Percentiles rank a stretch among this genome's conserved stretches.
Conservation (phyloP, 2,113 vertebrate species). For the Ovibos moschatus region DNA sequence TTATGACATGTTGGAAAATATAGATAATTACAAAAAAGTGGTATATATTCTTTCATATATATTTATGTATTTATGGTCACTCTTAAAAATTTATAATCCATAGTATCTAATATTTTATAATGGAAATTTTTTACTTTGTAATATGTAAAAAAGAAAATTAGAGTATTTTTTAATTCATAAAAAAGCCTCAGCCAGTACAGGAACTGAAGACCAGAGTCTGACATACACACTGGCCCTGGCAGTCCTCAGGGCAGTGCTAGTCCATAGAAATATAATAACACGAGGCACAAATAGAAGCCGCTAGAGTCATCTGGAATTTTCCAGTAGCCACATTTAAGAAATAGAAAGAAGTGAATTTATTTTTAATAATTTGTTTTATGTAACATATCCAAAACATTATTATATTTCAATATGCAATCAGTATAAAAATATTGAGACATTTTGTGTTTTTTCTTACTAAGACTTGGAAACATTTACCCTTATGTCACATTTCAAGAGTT, state of each 20-base stretch:
- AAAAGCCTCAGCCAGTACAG: background rate
- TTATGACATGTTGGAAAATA: background rate
- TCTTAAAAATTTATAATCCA: background rate
- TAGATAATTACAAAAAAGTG: background rate
- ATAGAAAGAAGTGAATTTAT: background rate
- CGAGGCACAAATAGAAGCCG: background rate
- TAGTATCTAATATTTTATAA: background rate
- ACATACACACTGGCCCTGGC: background rate
- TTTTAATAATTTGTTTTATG: background rate
- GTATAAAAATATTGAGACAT: background rate
- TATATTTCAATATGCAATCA: background rate
- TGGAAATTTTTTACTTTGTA: background rate
- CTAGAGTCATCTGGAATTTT: background rate
- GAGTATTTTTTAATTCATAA: background rate
- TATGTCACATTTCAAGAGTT: background rate
- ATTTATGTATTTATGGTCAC: background rate
- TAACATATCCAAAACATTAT: background rate
- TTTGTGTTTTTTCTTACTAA: background rate
- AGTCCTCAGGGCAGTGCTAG: background rate
- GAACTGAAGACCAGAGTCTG: background rate
- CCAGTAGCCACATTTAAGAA: background rate
- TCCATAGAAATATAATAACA: background rate
- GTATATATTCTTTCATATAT: background rate
- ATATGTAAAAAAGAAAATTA: background rate
- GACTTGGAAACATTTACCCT: background rate